Base-by-base conservation (phyloP, 2,888 invertebrate species). In the Pheosia gnoma region DNA sequence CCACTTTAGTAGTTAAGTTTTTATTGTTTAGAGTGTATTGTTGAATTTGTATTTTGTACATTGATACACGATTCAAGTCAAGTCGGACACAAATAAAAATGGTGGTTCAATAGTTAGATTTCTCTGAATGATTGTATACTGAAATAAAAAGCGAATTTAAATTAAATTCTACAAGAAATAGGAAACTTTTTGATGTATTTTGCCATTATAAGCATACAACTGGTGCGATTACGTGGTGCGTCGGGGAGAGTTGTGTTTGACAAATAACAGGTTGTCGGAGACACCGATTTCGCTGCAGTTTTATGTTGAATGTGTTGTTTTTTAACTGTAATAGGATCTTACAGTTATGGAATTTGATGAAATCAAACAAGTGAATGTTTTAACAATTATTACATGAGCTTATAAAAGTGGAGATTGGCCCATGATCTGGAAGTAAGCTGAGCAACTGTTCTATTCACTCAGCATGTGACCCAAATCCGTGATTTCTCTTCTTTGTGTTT, bases 261-360 rank as follows among this genome's bases (percentile, higher is more conserved):
- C 89, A 90, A 91, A 92, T 93, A 92, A 93, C 93, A 93, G 93
- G 93, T 93, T 93, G 93, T 92, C 87, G 89, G 82, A 92, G 87
- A 89, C 82, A 91, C 91, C 92, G 91, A 93, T 91, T 88, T 90
- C 87, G 83, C 85, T 89, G 76, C 79, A 86, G 84, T 87, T 86
- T 88, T 85, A 81, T 87, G 81, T 82, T 77, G 78, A 82, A 80
- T 80, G 83, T 87, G 85, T 87, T 88, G 84, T 88, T 88, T 83
- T 84, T 83, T 82, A 79, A 72, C 74, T 75, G 67, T 69, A 78
- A 66, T 68, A 74, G 66, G 63, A 11, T 78, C 73, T 37, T 53
- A 53, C 72, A 73, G 67, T 75, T 71, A 71, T 71, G 72, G 66
- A 60, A 68, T 73, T 69, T 65, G 60, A 68, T 66, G 62, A 68